Base-by-base conservation (phyloP, 2,888 invertebrate species). In the Ennomos fuscantarius region DNA sequence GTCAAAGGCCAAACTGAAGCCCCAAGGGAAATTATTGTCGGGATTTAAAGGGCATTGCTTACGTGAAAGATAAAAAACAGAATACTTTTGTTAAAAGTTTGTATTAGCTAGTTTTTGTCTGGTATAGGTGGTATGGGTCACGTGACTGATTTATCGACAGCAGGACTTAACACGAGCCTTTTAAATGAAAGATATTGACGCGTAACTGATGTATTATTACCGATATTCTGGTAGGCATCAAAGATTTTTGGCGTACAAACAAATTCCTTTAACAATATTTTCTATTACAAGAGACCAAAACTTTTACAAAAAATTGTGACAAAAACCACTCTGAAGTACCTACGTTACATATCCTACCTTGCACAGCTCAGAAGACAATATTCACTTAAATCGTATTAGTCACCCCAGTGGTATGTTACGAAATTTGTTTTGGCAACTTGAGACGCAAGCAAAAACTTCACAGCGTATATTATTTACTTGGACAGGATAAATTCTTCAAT, bases 21-120 rank as follows among this genome's bases (percentile, higher is more conserved):
- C 92, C 84, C 92, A 50, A 66, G 93, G 93, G 92, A 93, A 93
- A 92, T 92, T 90, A 92, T 92, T 88, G 91, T 89, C 87, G 87
- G 92, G 92, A 89, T 93, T 93, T 92, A 92, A 92, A 92, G 92
- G 92, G 91, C 89, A 89, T 80, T 84, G 85, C 88, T 88, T 86
- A 84, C 84, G 84, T 75, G 72, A 77, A 89, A 80, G 79, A 88
- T 79, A 89, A 90, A 90, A 89, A 87, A 85, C 81, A 80, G 79
- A 82, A 81, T 83, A 84, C 79, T 82, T 84, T 80, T 85, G 86
- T 86, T 86, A 81, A 79, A 84, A 84, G 72, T 79, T 79, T 77
- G 81, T 76, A 78, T 74, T 76, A 70, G 76, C 69, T 73, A 77
- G 73, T 78, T 79, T 1, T 79, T 79, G 86, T 88, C 84, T 70